Evolutionary conservation across 1,140 invertebrate genomes (phyloP), one percentile per base, ranked within the genome.

Genomic region (Sipha flava): DNA sequence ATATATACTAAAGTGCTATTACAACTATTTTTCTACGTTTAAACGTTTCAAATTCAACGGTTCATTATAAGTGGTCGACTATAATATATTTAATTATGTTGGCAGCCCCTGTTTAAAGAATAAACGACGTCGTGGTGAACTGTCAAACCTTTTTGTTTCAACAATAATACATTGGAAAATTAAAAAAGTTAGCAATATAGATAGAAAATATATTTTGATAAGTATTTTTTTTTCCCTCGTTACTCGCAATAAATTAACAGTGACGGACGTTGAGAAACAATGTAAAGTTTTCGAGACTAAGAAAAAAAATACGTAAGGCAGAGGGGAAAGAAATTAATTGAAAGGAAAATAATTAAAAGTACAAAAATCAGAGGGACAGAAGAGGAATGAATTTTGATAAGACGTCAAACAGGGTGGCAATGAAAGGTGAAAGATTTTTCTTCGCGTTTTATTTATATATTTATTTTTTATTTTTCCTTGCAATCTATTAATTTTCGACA

Each of bases 261-360:
- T 77, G 73, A 77, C 49, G 73, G 73, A 77, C 52, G 52, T 77
- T n/a, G 73, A 59, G 52, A 77, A 77, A 77, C 73, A 77, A 54
- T 59, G 73, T 77, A 77, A 77, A 77, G 73, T 77, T 77, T 77
- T 59, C 23, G 16, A 29, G 26, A 59, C 12, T 26, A 37, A 77
- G 59, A 37, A 52, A 52, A 66, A 66, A 66, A n/a, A 3, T 43
- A 12, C 52, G 14, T n/a, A 23, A 52, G 70, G n/a, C 9, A 75
- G 72, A 26, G 52, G 73, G n/a, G 52, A 77, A 77, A 77, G 34
- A 59, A 77, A 77, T 77, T 77, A 77, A 77, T 77, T 77, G 73
- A 77, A 77, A 77, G 73, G 73, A 77, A 77, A 77, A 77, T 77
- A 77, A 77, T 77, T 77, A 77, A 77, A 77, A 77, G 73, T 57